Evolutionary conservation across 2,113 vertebrate species (phyloP), one percentile per base, ranked within the genome.

Genomic region (Alosa alosa): DNA sequence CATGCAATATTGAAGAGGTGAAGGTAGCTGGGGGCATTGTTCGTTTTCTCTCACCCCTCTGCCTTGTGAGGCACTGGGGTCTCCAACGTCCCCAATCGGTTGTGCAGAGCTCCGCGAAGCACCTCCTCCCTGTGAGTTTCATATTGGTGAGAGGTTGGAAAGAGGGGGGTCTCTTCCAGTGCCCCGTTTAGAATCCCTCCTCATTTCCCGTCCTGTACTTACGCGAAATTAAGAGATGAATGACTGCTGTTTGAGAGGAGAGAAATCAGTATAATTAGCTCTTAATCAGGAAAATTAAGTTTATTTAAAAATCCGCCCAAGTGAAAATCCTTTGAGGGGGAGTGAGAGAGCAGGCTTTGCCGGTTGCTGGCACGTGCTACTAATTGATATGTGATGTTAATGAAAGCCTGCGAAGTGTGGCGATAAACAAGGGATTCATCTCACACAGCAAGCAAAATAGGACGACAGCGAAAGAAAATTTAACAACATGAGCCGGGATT

Each of bases 351-450:
- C 25, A 85, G 52, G 86, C 50, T 83, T 88, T 84, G 68, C 81
- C 81, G 18, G 83, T 87, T 86, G 85, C 87, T 90, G 82, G 83
- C 86, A 86, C 36, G 50, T 85, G 84, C 55, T 85, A 45, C 87
- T 89, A 92, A 91, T 91, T 91, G 88, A 89, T 90, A 86, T 86
- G 83, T 84, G 84, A 87, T 90, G 82, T 87, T 88, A 90, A 90
- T 90, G 84, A 88, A 86, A 87, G 60, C 57, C 55, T 82, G 81
- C 85, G 82, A 89, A 88, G 81, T 86, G 57, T 84, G 78, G 49
- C 31, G 50, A 90, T 89, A 85, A 90, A 86, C 86, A 83, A 64
- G 84, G 81, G 46, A 86, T 84, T 82, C 20, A n/a, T 82, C 46
- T 86, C 82, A 25, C 86, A 72, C 78, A 50, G 50, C 57, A 81